phyloP scores from a whole-genome alignment of 2,797 vertebrate genomes.

The Sebastes nivosus region DNA sequence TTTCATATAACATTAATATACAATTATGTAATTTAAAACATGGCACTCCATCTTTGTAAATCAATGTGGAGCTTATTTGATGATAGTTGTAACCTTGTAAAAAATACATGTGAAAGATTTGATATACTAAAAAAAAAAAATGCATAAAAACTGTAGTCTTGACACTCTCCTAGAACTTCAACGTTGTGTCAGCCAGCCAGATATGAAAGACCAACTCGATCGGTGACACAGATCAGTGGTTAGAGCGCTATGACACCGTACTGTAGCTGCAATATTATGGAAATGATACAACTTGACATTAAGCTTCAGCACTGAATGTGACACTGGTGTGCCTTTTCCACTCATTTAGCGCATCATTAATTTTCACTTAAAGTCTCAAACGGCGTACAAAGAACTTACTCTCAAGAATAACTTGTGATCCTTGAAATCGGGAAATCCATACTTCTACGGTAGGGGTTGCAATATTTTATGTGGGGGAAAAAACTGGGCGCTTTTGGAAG shows the following conservation, averaged over 20 bases:
- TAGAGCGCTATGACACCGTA: not conserved
- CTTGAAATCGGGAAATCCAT: conserved; percentile 52
- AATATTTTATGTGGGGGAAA: not conserved
- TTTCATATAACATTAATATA: no score
- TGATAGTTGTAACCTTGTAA: no score
- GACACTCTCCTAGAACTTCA: not conserved
- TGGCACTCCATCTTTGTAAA: not conserved
- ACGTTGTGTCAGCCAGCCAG: not conserved
- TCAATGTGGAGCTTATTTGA: not conserved
- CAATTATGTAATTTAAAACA: not conserved
- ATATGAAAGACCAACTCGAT: conserved; percentile 21
- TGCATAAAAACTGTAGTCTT: not conserved
- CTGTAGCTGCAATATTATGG: conserved; percentile 24
- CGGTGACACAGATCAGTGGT: conserved; percentile 29
- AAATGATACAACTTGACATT: conserved; percentile 52
- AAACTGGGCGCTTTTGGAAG: not conserved
- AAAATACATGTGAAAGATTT: no score
- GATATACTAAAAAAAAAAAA: not conserved
- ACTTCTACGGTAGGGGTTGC: conserved; percentile 7
- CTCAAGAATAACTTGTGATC: conserved; percentile 52
- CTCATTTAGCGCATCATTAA: conserved; percentile 64
- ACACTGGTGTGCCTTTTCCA: conserved; percentile 43
- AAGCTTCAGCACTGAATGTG: conserved; percentile 25
- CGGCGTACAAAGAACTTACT: conserved; percentile 12
- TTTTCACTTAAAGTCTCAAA: conserved; percentile 50